Conservation (phyloP, 1,140 invertebrate genomes). For the Dolichoris vasculosae region DNA sequence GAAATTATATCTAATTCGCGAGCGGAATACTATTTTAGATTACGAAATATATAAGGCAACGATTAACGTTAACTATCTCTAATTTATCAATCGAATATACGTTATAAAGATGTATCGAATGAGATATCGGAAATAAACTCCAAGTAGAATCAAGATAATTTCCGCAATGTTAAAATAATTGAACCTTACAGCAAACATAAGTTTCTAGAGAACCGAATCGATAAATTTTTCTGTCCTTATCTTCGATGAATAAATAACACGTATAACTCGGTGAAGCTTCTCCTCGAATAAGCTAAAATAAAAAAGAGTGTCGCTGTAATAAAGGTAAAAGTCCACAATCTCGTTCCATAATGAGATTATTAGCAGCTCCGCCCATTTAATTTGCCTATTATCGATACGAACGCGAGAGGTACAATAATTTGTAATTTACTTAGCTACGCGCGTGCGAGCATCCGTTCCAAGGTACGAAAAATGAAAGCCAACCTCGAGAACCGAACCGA, state of each 20-base stretch:
- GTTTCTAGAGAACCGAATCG: no score
- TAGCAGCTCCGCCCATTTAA: not conserved
- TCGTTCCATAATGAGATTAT: not conserved
- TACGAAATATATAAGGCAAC: no score
- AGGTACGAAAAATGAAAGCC: slow-evolving; percentile 12
- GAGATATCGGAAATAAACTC: not conserved
- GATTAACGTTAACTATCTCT: no score
- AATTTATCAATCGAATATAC: not conserved
- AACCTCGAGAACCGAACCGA: no score
- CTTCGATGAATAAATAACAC: not conserved
- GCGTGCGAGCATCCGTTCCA: not conserved
- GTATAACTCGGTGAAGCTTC: not conserved
- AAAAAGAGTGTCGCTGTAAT: not conserved
- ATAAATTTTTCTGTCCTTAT: not conserved
- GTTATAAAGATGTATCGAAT: not conserved
- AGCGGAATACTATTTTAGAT: not conserved
- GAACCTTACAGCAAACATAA: not conserved
- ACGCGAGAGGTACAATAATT: slow-evolving; percentile 4
- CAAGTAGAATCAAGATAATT: not conserved
- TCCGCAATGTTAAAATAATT: not conserved
- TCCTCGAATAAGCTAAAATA: not conserved
- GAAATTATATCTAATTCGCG: not conserved
- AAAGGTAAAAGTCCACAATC: not conserved
- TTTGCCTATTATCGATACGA: slow-evolving; percentile 29
- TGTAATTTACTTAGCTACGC: not conserved